Evolutionary conservation across 2,113 vertebrate genomes (phyloP), one percentile per base, ranked within the genome.

Genomic region (Embiotoca jacksoni): DNA sequence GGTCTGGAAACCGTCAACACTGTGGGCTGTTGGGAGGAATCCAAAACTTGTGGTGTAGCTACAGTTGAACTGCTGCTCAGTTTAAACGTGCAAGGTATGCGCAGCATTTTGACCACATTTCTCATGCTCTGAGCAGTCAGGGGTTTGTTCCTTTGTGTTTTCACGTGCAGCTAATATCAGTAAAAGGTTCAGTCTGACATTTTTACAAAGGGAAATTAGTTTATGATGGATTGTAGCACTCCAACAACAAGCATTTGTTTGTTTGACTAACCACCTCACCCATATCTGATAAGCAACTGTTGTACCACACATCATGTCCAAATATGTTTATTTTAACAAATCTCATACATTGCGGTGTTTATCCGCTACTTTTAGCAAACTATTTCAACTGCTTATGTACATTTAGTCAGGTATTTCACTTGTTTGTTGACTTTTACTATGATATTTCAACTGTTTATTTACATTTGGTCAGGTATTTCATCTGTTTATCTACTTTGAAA

Each of bases 1-100:
- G 44, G 82, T 82, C 86, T 91, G 87, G 85, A 88, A 86, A 77
- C 82, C 70, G 79, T 90, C 86, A 90, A 74, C 58, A 49, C 50
- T 58, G 63, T 14, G n/a, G 23, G 66, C 31, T 37, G 37, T 7
- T 56, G 72, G 80, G 31, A 58, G 82, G 79, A 82, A 86, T 88
- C 75, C 70, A 80, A 72, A 85, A 52, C 57, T 49, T 71, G 74
- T 64, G 41, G 13, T 9, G 55, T 32, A 50, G 65, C 32, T 64
- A 47, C 33, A 14, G 35, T 16, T 83, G 56, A 60, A 60, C 63
- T 71, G 57, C 67, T 53, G 68, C 52, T 78, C 0, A 0, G 65
- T 72, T 72, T 82, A 64, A 81, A 75, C 3, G 6, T n/a, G 39
- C 14, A 5, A 30, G 39, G 8, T 66, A 53, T 58, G 72, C 7